These are phyloP conservation scores for Pseudomyrmex flavicornis DNA, from an alignment of 1,140 invertebrate species.

Conservation along the genomic window DNA sequence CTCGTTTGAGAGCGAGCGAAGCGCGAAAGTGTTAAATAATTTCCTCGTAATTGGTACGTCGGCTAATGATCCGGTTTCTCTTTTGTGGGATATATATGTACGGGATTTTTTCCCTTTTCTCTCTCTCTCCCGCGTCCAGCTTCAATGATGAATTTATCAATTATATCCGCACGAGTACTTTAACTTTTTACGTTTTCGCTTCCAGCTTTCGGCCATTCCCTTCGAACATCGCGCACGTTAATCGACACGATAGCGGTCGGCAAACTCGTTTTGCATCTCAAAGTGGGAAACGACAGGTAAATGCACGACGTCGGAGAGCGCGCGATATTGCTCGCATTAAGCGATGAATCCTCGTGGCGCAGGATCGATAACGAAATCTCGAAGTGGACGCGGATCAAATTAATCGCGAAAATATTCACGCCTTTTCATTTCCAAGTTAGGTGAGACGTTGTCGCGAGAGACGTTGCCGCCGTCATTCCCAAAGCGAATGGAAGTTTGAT, in stretches of 20 bases:
- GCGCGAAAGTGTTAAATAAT: constrained; percentile 49
- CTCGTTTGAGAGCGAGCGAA: constrained; percentile 27
- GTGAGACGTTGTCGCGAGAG: constrained; percentile 7
- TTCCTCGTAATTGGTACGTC: constrained; percentile 30
- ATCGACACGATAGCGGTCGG: constrained; percentile 40
- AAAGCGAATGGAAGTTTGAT: constrained; percentile 62
- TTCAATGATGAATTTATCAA: constrained; percentile 42
- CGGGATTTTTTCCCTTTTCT: too few species aligned
- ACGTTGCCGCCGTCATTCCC: constrained; percentile 1
- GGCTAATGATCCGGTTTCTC: constrained; percentile 32
- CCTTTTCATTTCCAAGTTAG: constrained; percentile 47
- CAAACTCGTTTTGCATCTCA: constrained; percentile 66
- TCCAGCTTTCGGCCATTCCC: constrained; percentile 5
- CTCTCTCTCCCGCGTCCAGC: neutral
- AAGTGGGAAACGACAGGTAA: constrained; percentile 57
- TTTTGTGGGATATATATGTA: constrained; percentile 15
- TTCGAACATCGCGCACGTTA: constrained; percentile 35
- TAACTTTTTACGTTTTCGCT: constrained; percentile 35
- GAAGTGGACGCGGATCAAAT: constrained; percentile 12
- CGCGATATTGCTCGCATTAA: constrained; percentile 59
- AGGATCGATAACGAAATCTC: constrained; percentile 48
- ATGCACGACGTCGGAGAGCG: constrained; percentile 36
- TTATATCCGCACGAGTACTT: constrained; percentile 42
- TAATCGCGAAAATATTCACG: constrained; percentile 49
- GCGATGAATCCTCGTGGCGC: constrained; percentile 38